A percentile compares a stretch with the other conserved stretches of the same genome.
Evolutionary conservation across 2,888 invertebrate species (phyloP).

Genomic region (Drosophila fungiperda): DNA sequence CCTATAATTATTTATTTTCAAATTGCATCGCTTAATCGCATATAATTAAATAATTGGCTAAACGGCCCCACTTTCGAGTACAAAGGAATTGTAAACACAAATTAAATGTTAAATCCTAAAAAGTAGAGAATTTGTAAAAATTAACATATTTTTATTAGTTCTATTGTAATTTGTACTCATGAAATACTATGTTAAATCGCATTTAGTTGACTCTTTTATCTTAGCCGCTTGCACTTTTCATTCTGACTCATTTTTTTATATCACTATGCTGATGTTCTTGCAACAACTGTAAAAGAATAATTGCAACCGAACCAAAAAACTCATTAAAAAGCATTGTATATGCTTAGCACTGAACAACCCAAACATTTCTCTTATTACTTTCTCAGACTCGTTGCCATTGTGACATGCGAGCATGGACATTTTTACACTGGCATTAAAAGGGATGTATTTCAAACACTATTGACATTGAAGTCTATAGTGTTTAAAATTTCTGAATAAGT

Average conservation of each 20-base stretch:
- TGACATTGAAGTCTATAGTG: background rate
- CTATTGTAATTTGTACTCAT: background rate
- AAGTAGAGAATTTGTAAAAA: background rate
- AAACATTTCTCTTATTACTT: slow-evolving; percentile 46
- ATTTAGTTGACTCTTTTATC: background rate
- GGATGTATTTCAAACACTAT: background rate
- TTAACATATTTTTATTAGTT: background rate
- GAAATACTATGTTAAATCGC: background rate
- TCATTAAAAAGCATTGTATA: slow-evolving; percentile 65
- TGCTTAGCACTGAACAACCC: slow-evolving; percentile 36
- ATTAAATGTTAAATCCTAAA: too few relatives aligned
- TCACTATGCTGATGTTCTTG: slow-evolving; percentile 35
- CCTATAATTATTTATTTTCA: background rate
- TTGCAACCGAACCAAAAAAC: slow-evolving; percentile 66
- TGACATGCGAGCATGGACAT: slow-evolving; percentile 11
- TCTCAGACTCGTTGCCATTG: slow-evolving; percentile 33
- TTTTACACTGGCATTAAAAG: background rate
- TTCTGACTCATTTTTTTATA: slow-evolving; percentile 2
- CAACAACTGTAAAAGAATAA: slow-evolving; percentile 61
- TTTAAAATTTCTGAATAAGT: background rate
- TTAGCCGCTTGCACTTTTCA: background rate
- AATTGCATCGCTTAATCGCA: background rate
- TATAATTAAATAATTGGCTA: background rate
- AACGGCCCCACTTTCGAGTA: background rate
- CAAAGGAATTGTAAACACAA: background rate